phyloP scores from a whole-genome alignment of 2,113 vertebrate species.

The cattle (Bos taurus) region ARS-UCD2.0 NC_037351.1:19586001-19586500 shows the following conservation, averaged over 20 bases:
- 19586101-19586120: conserved; percentile 45
- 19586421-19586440: background rate
- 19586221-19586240: conserved; percentile 88
- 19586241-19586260: conserved; percentile 74
- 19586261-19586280: background rate
- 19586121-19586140: conserved; percentile 67
- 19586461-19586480: background rate
- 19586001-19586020: conserved; percentile 8
- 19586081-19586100: background rate
- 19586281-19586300: conserved; percentile 61
- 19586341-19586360: background rate
- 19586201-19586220: conserved; percentile 88
- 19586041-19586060: conserved; percentile 36
- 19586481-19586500: background rate
- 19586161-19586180: conserved; percentile 89
- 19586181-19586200: conserved; percentile 88
- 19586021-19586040: background rate
- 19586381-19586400: background rate
- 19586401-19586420: background rate
- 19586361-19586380: background rate
- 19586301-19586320: background rate
- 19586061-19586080: background rate
- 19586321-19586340: background rate
- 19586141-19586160: conserved; percentile 80
- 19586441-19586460: background rate